Base-by-base conservation (phyloP, 1,140 invertebrate genomes). In the Apolygus lucorum region DNA sequence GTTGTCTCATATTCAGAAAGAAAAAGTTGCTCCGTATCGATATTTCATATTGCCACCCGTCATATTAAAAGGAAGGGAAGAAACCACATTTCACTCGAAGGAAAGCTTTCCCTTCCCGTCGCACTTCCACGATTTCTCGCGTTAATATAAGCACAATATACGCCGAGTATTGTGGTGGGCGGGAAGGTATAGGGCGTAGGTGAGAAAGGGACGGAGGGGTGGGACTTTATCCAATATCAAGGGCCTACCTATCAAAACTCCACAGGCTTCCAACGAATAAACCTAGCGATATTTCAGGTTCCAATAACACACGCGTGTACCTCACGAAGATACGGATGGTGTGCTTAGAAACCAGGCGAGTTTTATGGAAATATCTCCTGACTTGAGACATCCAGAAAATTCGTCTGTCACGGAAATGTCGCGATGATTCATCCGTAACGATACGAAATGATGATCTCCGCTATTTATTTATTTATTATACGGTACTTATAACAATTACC, bases 241-340 rank as follows among this genome's bases (percentile, higher is more conserved):
- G 54, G 13, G 54, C 22, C 54, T 59, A 24, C 54, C 54, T 59
- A 17, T 59, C 54, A 59, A 4, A 59, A 59, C 54, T 59, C 54
- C 13, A 17, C 8, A 24, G 13, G 54, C 54, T 4, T 13, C 54
- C 22, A 59, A 8, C 13, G 54, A 59, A 59, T 59, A 59, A 13
- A 59, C 54, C 54, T 17, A 24, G 54, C 54, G 54, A 59, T 59
- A 59, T 59, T 59, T 59, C 54, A 59, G 8, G 22, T 17, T 24
- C 54, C 54, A 59, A 59, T 59, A 59, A 59, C 54, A 42, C 34
- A 17, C 4, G 34, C 34, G n/a, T n/a, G n/a, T n/a, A n/a, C n/a
- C n/a, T n/a, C n/a, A n/a, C n/a, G n/a, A n/a, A n/a, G n/a, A n/a
- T n/a, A n/a, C n/a, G n/a, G n/a, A n/a, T n/a, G n/a, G n/a, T n/a